Evolutionary conservation across 35 echinoderm and acorn worm species (phyloP).

Genomic region (Lytechinus variegatus): DNA sequence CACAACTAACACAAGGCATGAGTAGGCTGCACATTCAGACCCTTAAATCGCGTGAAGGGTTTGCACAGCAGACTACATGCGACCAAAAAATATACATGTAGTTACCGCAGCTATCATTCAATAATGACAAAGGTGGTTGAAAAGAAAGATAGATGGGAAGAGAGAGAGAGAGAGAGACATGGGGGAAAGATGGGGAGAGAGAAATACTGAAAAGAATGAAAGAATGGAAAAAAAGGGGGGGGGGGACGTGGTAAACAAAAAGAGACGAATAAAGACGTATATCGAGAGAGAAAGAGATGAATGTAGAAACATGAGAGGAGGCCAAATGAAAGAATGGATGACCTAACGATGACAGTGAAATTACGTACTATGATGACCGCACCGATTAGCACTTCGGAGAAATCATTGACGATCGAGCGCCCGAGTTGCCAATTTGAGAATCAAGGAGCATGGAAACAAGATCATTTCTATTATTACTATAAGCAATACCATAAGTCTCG

Average conservation of each 20-base stretch:
- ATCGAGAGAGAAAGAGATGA: neutral
- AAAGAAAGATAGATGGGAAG: neutral
- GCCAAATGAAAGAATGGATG: neutral
- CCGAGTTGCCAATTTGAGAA: neutral
- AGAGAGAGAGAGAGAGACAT: neutral
- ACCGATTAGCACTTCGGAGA: neutral
- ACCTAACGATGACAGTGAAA: neutral
- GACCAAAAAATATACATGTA: neutral
- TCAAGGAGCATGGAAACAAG: neutral
- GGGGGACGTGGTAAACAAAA: neutral
- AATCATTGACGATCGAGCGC: neutral
- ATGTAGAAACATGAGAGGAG: neutral
- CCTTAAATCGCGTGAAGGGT: too few species aligned
- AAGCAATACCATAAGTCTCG: neutral
- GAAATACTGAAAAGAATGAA: too few species aligned
- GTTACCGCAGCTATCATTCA: too few species aligned
- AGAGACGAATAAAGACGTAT: neutral
- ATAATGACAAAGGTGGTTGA: neutral
- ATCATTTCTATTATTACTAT: neutral
- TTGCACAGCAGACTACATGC: too few species aligned
- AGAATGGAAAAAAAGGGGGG: neutral
- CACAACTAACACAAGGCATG: too few species aligned
- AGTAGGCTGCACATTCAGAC: too few species aligned
- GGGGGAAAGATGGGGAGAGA: too few species aligned
- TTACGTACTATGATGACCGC: neutral